phyloP scores from a whole-genome alignment of 2,113 vertebrate genomes.

The Hemiscyllium ocellatum region DNA sequence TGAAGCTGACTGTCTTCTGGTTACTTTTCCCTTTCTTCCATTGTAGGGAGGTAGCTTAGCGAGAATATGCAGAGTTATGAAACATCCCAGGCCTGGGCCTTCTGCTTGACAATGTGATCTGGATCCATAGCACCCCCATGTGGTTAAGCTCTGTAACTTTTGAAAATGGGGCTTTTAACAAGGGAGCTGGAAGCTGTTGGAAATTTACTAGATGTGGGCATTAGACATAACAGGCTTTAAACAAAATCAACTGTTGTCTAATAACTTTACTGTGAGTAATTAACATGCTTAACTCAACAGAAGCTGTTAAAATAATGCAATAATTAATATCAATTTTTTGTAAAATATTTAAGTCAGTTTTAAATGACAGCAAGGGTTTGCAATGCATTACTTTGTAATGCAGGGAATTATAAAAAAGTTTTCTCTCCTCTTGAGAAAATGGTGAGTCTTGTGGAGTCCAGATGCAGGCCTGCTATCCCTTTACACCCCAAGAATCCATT shows the following conservation, averaged over 20 bases:
- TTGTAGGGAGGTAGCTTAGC: background rate
- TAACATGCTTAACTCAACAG: background rate
- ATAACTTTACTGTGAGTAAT: slow-evolving; percentile 19
- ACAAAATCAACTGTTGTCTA: background rate
- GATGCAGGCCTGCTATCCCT: background rate
- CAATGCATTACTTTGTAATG: background rate
- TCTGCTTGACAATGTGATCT: background rate
- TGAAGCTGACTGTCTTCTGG: background rate
- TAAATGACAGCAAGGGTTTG: background rate
- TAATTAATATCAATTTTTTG: slow-evolving; percentile 1
- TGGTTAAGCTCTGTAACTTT: background rate
- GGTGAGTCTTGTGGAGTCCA: background rate
- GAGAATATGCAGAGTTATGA: background rate
- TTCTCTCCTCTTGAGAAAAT: background rate
- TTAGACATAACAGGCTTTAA: background rate
- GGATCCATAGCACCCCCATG: slow-evolving; percentile 3
- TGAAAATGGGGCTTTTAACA: background rate
- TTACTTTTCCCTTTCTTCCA: background rate
- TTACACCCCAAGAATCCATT: background rate
- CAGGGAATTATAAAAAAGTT: background rate
- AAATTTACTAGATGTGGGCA: background rate
- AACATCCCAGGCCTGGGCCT: background rate
- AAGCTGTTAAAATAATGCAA: background rate
- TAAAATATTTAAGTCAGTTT: background rate
- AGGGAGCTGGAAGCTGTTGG: background rate